Evolutionary conservation across 2,113 vertebrate genomes (phyloP).

Genomic region (Serilophus lunatus): DNA sequence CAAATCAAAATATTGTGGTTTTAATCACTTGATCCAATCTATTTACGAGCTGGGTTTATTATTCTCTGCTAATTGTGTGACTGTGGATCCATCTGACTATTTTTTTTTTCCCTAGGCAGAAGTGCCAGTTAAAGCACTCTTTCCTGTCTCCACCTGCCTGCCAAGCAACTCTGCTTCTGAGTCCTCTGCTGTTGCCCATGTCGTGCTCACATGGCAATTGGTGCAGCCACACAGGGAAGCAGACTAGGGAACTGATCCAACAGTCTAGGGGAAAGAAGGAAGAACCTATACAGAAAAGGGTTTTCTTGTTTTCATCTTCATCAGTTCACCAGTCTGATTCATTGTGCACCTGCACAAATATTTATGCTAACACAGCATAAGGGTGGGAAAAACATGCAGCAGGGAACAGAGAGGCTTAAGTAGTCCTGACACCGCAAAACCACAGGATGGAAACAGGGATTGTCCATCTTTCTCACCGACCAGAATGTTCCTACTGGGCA

Average conservation of each 20-base stretch:
- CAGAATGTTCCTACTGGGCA: not conserved
- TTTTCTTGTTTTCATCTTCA: not conserved
- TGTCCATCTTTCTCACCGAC: not conserved
- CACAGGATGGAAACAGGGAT: not conserved
- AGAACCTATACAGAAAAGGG: not conserved
- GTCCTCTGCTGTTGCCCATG: not conserved
- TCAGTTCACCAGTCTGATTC: not conserved
- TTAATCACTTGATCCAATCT: slow-evolving; percentile 36
- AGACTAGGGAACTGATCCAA: not conserved
- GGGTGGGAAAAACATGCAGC: not conserved
- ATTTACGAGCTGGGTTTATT: not conserved
- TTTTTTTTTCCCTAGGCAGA: not conserved
- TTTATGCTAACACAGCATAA: not conserved
- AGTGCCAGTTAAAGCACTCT: not conserved
- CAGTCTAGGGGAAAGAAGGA: not conserved
- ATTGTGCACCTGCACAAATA: slow-evolving; percentile 5
- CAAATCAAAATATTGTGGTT: slow-evolving; percentile 21
- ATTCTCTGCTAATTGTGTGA: slow-evolving; percentile 21
- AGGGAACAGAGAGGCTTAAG: not conserved
- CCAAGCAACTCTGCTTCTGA: not conserved
- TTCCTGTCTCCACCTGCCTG: not conserved
- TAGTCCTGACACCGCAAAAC: not conserved
- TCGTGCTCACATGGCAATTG: fast-evolving
- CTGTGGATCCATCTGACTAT: not conserved
- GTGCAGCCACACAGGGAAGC: not conserved